phyloP scores from a whole-genome alignment of 2,797 vertebrate genomes.

The Hemibagrus guttatus region DNA sequence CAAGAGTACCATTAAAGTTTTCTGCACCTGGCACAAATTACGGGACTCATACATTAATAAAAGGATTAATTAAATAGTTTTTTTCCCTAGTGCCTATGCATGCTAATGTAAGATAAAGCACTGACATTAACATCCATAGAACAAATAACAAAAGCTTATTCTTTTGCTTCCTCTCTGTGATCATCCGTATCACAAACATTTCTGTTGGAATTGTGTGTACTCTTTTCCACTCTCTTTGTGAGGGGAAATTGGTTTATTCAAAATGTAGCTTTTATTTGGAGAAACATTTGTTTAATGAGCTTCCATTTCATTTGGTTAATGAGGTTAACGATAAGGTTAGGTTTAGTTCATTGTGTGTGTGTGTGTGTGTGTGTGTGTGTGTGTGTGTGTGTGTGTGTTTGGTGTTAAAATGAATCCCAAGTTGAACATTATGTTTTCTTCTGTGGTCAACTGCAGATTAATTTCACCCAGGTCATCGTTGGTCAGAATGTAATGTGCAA shows the following conservation, averaged over 20 bases:
- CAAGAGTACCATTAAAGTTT: conserved; percentile 13
- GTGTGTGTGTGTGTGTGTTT: conserved; percentile 6
- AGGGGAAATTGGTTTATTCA: background rate
- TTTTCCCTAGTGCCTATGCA: conserved; percentile 36
- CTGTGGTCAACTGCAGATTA: background rate
- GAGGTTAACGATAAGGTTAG: background rate
- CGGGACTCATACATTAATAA: conserved; percentile 20
- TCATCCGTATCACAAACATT: conserved; percentile 50
- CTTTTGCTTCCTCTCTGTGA: conserved; percentile 12
- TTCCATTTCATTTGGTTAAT: background rate
- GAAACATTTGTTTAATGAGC: background rate
- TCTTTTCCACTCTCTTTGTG: background rate
- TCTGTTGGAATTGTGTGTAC: conserved; percentile 18
- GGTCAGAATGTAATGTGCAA: background rate
- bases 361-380: conserved; percentile 17
- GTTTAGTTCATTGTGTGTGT: background rate
- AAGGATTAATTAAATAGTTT: conserved; percentile 25
- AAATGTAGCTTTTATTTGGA: background rate
- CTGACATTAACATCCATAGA: conserved; percentile 9
- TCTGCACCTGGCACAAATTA: conserved; percentile 20
- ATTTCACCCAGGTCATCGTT: background rate
- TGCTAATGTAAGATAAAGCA: conserved; percentile 47
- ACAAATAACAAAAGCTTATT: conserved; percentile 28
- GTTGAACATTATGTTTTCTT: background rate
- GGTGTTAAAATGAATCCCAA: background rate